Percentiles rank a stretch among this genome's conserved stretches.
phyloP scores from a whole-genome alignment of 2,888 invertebrate species.

The Gasteruption jaculator region DNA sequence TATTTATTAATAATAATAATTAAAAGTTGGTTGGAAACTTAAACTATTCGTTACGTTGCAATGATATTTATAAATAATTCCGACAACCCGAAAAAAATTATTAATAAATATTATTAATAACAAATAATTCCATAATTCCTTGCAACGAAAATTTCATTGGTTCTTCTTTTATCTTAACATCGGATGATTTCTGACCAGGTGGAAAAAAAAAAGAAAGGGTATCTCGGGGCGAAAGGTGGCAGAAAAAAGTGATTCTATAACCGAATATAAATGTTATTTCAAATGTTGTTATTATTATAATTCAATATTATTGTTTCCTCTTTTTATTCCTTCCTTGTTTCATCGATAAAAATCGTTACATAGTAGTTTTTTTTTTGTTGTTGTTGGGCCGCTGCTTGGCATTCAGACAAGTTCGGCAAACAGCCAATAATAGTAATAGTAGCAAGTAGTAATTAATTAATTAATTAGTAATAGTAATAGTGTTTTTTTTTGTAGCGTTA shows the following conservation, averaged over 20 bases:
- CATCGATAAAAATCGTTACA: conserved; percentile 49
- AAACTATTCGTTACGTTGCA: no score
- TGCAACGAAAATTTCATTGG: no score
- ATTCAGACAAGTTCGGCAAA: conserved; percentile 33
- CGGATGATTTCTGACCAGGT: no score
- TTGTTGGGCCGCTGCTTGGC: conserved; percentile 36
- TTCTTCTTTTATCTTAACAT: no score
- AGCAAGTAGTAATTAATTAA: conserved; percentile 35
- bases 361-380: no score
- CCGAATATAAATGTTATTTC: no score
- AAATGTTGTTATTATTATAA: conserved; percentile 34
- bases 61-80: conserved; percentile 1
- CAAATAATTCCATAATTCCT: neutral
- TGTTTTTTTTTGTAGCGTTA: no score
- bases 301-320: conserved; percentile 39
- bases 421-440: conserved; percentile 35
- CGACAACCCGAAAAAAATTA: neutral
- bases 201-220: no score
- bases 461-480: conserved; percentile 30
- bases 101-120: conserved; percentile 5
- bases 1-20: no score
- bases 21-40: no score
- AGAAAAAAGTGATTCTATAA: no score
- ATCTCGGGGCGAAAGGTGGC: no score
- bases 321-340: conserved; percentile 39